Evolutionary conservation across 1,140 invertebrate species (phyloP).

Genomic region (Drosophila bocqueti): DNA sequence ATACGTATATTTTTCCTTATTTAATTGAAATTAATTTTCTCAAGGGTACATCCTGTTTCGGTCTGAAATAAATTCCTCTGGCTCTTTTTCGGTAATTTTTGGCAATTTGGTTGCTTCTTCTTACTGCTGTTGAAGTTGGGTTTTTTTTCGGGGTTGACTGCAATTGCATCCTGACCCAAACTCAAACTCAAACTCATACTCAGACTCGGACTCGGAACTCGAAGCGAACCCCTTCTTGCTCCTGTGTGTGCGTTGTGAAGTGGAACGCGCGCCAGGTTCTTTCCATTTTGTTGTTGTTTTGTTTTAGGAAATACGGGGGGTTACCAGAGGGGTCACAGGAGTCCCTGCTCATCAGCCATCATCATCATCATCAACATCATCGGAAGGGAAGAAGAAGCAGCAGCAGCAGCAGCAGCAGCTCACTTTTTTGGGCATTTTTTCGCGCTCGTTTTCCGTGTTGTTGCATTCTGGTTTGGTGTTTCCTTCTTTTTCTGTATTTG

Average conservation of each 20-base stretch:
- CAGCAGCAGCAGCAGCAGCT: slow-evolving; percentile 1
- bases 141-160: slow-evolving; percentile 73
- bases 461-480: slow-evolving; percentile 40
- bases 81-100: slow-evolving; percentile 47
- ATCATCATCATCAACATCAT: slow-evolving; percentile 31
- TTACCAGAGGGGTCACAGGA: slow-evolving; percentile 15
- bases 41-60: slow-evolving; percentile 1
- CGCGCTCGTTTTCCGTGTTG: slow-evolving; percentile 59
- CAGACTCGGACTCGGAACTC: neutral
- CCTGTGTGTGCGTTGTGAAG: slow-evolving; percentile 77
- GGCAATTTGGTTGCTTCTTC: slow-evolving; percentile 51
- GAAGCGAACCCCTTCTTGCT: slow-evolving; percentile 10
- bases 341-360: slow-evolving; percentile 55
- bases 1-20: too few species aligned
- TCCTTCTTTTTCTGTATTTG: slow-evolving; percentile 37
- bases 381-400: slow-evolving; percentile 18
- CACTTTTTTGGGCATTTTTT: slow-evolving; percentile 53
- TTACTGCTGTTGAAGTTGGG: slow-evolving; percentile 33
- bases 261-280: slow-evolving; percentile 61
- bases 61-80: neutral
- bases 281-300: slow-evolving; percentile 1
- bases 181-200: slow-evolving; percentile 6
- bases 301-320: slow-evolving; percentile 13
- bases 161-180: slow-evolving; percentile 65
- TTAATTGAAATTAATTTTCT: neutral